Percentiles rank a stretch among this genome's conserved stretches.
Evolutionary conservation across 2,888 invertebrate species (phyloP).

Genomic region (Drosophila anomelani): DNA sequence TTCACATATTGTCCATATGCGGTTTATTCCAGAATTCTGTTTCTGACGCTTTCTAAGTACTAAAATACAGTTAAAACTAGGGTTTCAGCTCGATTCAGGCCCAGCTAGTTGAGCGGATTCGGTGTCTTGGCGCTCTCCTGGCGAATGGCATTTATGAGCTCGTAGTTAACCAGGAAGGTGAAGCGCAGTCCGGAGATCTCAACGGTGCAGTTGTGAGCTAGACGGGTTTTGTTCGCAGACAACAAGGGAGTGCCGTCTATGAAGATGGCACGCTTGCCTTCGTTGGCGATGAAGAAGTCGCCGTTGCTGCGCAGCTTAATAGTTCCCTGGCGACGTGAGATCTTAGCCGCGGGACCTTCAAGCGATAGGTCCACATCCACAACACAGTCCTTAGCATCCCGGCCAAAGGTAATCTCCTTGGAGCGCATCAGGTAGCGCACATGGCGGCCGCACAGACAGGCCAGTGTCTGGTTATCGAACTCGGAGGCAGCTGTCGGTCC

Average conservation of each 20-base stretch:
- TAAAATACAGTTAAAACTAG: conserved; percentile 44
- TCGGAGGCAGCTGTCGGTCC: conserved; percentile 92
- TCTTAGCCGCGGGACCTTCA: conserved; percentile 97
- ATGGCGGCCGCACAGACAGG: conserved; percentile 94
- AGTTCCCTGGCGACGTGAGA: conserved; percentile 96
- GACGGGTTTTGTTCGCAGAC: conserved; percentile 93
- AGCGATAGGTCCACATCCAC: conserved; percentile 97
- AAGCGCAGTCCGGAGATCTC: conserved; percentile 97
- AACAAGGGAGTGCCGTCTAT: conserved; percentile 96
- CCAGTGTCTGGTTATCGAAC: conserved; percentile 96
- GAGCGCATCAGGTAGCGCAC: conserved; percentile 98
- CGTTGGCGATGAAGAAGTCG: conserved; percentile 97
- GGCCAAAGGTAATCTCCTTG: conserved; percentile 96
- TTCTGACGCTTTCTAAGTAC: conserved; percentile 45
- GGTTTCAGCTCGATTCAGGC: conserved; percentile 18
- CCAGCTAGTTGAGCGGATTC: conserved; percentile 84
- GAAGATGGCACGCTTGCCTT: conserved; percentile 97
- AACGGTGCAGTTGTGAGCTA: conserved; percentile 97
- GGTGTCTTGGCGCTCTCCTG: conserved; percentile 94
- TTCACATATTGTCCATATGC: conserved; percentile 29
- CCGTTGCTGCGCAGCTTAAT: conserved; percentile 95
- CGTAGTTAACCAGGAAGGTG: conserved; percentile 96
- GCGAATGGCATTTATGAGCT: conserved; percentile 94
- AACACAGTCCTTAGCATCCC: conserved; percentile 93
- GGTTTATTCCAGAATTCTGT: conserved; percentile 60